Evolutionary conservation across 2,113 vertebrate species (phyloP), one percentile per base, ranked within the genome.

Genomic region (Physeter macrocephalus): DNA sequence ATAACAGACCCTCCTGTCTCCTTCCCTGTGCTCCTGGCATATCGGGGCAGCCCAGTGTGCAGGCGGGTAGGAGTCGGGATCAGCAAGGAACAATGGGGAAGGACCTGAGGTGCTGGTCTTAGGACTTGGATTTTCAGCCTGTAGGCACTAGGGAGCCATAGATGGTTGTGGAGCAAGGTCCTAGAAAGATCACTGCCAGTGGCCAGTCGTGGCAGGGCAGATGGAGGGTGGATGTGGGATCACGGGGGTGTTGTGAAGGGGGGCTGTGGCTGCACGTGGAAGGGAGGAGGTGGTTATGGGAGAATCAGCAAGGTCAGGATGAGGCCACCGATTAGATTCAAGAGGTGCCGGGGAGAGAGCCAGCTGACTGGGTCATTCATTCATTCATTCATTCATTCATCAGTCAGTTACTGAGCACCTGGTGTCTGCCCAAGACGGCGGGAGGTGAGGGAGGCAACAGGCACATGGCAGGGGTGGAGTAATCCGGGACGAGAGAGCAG

Each of bases 171-270:
- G 39, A 59, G 61, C 9, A 6, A 88, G 41, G 36, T 64, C 81
- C 15, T 20, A 14, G 36, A 46, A 6, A 4, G 21, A 3, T 25
- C 23, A 18, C 41, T 39, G 27, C 66, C 34, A 3, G 7, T 1
- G 52, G 15, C 49, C 20, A 2, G 41, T 49, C 8, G 25, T 11
- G 20, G 18, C 59, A 61, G 59, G 77, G 17, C 62, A 81, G 52
- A 5, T 14, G 23, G 29, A 27, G 78, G 36, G 69, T 3, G 4
- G 62, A 9, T 7, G 8, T 31, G 23, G n/a, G 18, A 20, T 20
- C 27, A 8, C 6, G 2, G 86, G 0, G 5, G 66, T 21, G 13
- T 54, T 1, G 15, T 49, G 29, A 41, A 1, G 1, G 13, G 7
- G 34, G 36, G 34, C 20, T 21, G 17, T 39, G 27, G 18, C n/a